A percentile compares a stretch with the other conserved stretches of the same genome.
phyloP scores from a whole-genome alignment of 2,888 invertebrate species.

The Aspidiotus destructor region DNA sequence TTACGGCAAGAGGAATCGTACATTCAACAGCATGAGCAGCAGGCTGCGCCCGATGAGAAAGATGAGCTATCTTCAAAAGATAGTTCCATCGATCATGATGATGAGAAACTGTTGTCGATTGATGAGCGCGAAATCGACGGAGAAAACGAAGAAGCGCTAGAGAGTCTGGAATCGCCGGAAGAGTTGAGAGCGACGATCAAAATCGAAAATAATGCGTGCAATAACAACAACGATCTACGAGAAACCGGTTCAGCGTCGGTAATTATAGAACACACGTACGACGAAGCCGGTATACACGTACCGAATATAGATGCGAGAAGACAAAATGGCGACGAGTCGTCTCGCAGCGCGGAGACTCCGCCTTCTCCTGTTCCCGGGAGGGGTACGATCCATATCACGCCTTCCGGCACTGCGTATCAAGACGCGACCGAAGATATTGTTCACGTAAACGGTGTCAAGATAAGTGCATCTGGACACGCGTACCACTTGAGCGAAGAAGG shows the following conservation, averaged over 20 bases:
- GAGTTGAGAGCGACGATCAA: neutral
- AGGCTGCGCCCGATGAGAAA: too few species aligned
- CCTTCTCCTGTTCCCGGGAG: slow-evolving; percentile 20
- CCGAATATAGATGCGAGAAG: slow-evolving; percentile 25
- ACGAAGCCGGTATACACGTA: slow-evolving; percentile 19
- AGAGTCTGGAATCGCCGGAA: neutral
- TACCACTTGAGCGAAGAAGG: slow-evolving; percentile 13
- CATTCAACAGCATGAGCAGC: too few species aligned
- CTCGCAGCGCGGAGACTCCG: slow-evolving; percentile 20
- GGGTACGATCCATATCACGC: slow-evolving; percentile 18
- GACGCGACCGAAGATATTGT: slow-evolving; percentile 12
- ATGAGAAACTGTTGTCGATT: neutral
- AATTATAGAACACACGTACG: slow-evolving; percentile 16
- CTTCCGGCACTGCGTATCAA: slow-evolving; percentile 7
- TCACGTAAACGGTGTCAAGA: neutral
- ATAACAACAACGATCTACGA: too few species aligned
- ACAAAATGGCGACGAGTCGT: slow-evolving; percentile 23
- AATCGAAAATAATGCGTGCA: neutral
- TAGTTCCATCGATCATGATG: too few species aligned
- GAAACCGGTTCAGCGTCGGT: slow-evolving; percentile 19
- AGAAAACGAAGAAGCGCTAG: neutral
- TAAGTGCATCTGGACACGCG: neutral
- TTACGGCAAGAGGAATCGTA: too few species aligned
- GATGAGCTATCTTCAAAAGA: too few species aligned
- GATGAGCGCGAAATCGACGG: neutral